These are phyloP conservation scores for Gadopsis bispinosus DNA, from an alignment of 2,797 vertebrate genomes.

Conservation along the genomic window DNA sequence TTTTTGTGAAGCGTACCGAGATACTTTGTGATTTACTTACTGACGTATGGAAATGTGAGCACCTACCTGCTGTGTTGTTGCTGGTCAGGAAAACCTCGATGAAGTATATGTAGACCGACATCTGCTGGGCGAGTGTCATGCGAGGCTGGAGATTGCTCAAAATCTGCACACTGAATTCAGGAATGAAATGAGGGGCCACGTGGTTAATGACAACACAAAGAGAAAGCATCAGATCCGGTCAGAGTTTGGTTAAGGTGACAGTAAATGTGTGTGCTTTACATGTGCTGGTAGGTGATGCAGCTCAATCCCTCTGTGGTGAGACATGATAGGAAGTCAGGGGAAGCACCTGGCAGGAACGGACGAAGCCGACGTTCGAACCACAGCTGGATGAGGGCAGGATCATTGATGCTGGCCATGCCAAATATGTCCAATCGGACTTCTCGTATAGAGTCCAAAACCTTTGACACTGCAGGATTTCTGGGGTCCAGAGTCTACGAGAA, in stretches of 20 bases:
- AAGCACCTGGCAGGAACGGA: conserved; percentile 73
- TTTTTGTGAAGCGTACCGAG: background rate
- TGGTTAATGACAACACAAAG: background rate
- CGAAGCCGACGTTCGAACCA: conserved; percentile 77
- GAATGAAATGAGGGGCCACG: background rate
- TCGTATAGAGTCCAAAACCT: conserved; percentile 75
- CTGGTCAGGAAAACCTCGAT: conserved; percentile 74
- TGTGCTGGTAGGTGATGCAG: conserved; percentile 76
- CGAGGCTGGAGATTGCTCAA: conserved; percentile 53
- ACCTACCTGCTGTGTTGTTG: conserved; percentile 69
- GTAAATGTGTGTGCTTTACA: conserved; percentile 62
- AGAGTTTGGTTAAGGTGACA: background rate
- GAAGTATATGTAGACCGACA: conserved; percentile 68
- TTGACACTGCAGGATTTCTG: conserved; percentile 25
- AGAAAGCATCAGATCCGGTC: background rate
- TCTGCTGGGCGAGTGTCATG: conserved; percentile 47
- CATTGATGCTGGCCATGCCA: conserved; percentile 22
- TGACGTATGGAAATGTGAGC: background rate
- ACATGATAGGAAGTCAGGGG: conserved; percentile 78
- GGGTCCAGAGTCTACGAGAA: conserved; percentile 64
- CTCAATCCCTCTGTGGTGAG: conserved; percentile 62
- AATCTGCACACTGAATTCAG: conserved; percentile 64
- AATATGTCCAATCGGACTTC: conserved; percentile 74
- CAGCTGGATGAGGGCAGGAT: conserved; percentile 57
- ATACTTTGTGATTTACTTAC: background rate